phyloP scores from a whole-genome alignment of 1,140 invertebrate species.

The Temnothorax nylanderi region DNA sequence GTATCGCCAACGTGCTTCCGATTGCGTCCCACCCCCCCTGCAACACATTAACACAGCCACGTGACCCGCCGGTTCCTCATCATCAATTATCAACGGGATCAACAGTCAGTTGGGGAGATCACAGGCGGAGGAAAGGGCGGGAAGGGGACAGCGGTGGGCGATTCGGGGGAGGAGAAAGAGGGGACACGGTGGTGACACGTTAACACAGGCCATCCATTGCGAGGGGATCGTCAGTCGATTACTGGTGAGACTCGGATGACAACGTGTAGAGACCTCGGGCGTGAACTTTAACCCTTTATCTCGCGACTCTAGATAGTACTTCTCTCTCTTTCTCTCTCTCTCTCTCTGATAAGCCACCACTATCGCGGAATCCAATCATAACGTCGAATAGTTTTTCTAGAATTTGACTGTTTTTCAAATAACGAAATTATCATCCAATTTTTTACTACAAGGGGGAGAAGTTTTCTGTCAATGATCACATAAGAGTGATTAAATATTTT shows the following conservation, averaged over 20 bases:
- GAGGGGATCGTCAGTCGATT: constrained; percentile 62
- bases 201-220: constrained; percentile 55
- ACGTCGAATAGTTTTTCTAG: not conserved
- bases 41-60: constrained; percentile 85
- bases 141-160: not conserved
- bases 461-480: not conserved
- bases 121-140: not conserved
- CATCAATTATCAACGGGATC: constrained; percentile 50
- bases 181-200: constrained; percentile 44
- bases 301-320: not conserved
- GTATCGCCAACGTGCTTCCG: constrained; percentile 85
- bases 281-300: constrained; percentile 49
- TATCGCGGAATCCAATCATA: not conserved
- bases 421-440: not conserved
- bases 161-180: not conserved
- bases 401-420: not conserved
- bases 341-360: constrained; percentile 30
- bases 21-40: constrained; percentile 86
- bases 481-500: no score
- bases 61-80: constrained; percentile 80
- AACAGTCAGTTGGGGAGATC: not conserved
- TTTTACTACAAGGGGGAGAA: not conserved
- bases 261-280: constrained; percentile 10
- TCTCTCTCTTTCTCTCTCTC: not conserved
- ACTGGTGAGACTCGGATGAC: constrained; percentile 39